Conservation (phyloP, 1,140 invertebrate genomes). For the Scaptomyza graminum region DNA sequence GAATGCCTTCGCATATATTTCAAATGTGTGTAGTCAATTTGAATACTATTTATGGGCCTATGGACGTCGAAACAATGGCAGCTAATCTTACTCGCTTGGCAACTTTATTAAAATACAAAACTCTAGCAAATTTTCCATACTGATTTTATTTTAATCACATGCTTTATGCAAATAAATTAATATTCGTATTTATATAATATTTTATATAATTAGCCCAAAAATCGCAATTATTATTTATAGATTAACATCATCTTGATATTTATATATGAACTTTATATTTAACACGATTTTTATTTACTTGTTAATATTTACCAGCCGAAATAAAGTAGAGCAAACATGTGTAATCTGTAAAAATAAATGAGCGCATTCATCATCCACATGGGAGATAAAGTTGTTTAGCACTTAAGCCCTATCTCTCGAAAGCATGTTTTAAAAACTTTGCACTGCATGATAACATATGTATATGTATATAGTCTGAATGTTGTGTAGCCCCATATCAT, state of each 20-base stretch:
- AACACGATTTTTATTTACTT: neutral
- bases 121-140: neutral
- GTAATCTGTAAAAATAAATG: constrained; percentile 11
- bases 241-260: no score
- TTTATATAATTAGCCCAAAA: no score
- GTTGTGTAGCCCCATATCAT: constrained; percentile 14
- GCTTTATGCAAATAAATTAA: neutral
- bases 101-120: constrained; percentile 10
- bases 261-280: neutral
- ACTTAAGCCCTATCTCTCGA: constrained; percentile 21
- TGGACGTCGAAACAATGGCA: constrained; percentile 4
- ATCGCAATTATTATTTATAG: neutral
- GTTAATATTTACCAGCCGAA: neutral
- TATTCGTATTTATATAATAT: no score
- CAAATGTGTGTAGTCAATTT: constrained; percentile 41
- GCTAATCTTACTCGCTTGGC: constrained; percentile 3
- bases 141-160: no score
- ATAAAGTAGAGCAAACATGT: neutral
- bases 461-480: neutral
- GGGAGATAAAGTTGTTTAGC: constrained; percentile 9
- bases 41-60: constrained; percentile 37
- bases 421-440: constrained; percentile 14
- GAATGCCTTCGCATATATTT: constrained; percentile 42
- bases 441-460: constrained; percentile 24
- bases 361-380: constrained; percentile 7